Evolutionary conservation across 2,797 vertebrate genomes (phyloP).

Genomic region (Crenuchus spilurus): DNA sequence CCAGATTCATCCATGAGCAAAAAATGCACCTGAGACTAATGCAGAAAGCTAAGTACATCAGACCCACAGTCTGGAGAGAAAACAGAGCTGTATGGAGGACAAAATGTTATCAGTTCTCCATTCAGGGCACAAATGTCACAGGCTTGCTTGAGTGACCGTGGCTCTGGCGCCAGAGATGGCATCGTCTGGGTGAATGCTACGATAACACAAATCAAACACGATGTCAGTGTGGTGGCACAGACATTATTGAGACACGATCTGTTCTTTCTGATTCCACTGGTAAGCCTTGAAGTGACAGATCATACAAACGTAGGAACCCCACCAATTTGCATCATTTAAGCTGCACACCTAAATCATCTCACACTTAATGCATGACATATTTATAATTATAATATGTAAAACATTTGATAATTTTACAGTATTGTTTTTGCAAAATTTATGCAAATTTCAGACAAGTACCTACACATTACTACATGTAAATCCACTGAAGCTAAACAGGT

Average conservation of each 20-base stretch:
- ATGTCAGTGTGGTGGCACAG: constrained; percentile 7
- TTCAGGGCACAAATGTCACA: constrained; percentile 19
- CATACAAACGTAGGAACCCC: too few relatives aligned
- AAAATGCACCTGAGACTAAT: too few relatives aligned
- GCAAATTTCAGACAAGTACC: too few relatives aligned
- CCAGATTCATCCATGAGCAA: too few relatives aligned
- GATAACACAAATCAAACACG: constrained; percentile 21
- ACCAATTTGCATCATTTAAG: background rate
- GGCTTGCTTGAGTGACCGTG: constrained; percentile 14
- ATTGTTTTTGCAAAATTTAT: too few relatives aligned
- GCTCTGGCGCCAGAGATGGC: constrained; percentile 24
- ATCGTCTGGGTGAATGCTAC: constrained; percentile 21
- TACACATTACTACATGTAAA: too few relatives aligned
- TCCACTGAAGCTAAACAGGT: too few relatives aligned
- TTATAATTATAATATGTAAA: too few relatives aligned
- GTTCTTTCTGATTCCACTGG: constrained; percentile 55
- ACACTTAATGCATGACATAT: too few relatives aligned
- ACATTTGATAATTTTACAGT: too few relatives aligned
- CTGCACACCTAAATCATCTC: background rate
- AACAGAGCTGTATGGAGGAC: constrained; percentile 8
- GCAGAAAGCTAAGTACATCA: too few relatives aligned
- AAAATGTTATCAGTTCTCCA: constrained; percentile 23
- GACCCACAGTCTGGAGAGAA: background rate
- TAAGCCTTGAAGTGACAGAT: background rate
- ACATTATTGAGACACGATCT: constrained; percentile 18